phyloP scores from a whole-genome alignment of 2,113 vertebrate species.

The Leiothrix lutea region DNA sequence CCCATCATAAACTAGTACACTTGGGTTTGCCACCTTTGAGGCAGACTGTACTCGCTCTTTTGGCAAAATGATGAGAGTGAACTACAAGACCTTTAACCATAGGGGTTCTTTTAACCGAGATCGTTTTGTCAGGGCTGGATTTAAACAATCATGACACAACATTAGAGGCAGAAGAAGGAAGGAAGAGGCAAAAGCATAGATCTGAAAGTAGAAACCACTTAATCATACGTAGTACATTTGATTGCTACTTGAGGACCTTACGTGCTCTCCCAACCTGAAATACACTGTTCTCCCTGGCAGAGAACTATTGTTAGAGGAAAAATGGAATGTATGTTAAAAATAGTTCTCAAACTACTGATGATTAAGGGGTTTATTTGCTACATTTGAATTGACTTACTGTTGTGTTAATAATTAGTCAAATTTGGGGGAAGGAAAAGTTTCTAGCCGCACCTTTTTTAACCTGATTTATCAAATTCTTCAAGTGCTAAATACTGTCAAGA shows the following conservation, averaged over 20 bases:
- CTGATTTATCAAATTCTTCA: background rate
- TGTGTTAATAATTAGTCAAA: background rate
- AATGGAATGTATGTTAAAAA: background rate
- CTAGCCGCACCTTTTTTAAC: background rate
- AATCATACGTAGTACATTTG: background rate
- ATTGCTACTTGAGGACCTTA: background rate
- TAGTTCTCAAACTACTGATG: background rate
- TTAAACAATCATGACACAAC: background rate
- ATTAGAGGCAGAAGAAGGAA: background rate
- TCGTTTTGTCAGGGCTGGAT: background rate
- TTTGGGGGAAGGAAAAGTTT: background rate
- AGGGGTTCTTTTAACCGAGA: background rate
- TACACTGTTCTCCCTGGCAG: background rate
- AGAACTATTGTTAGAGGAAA: background rate
- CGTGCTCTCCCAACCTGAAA: background rate
- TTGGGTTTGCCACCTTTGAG: background rate
- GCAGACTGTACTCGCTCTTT: fast-evolving
- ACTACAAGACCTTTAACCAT: background rate
- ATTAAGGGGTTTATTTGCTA: background rate
- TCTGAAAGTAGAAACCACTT: background rate
- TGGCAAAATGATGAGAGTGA: background rate
- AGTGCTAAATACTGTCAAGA: background rate
- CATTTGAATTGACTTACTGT: background rate
- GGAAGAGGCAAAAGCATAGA: background rate
- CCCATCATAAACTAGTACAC: background rate